Conservation (phyloP, 2,113 vertebrate species). For the Vulpes lagopus region DNA sequence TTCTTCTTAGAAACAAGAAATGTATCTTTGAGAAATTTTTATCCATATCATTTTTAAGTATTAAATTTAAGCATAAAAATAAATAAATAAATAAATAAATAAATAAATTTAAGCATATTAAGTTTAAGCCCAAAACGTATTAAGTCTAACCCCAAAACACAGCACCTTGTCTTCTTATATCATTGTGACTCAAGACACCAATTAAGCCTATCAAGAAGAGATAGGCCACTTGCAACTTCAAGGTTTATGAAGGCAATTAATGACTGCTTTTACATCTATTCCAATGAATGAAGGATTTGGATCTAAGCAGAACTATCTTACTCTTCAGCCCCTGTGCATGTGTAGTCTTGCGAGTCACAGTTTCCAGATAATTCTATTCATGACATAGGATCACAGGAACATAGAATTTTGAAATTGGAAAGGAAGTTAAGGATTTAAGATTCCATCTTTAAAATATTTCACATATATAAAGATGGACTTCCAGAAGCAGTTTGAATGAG, state of each 20-base stretch:
- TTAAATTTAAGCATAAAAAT: no score
- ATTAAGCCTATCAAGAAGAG: background rate
- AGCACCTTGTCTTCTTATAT: background rate
- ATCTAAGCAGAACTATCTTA: background rate
- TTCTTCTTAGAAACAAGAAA: background rate
- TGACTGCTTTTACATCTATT: background rate
- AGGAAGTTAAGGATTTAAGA: background rate
- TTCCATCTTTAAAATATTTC: background rate
- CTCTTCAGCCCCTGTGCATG: background rate
- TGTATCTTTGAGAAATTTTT: slow-evolving; percentile 3
- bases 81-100: no score
- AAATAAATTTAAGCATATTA: no score
- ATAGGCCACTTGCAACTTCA: background rate
- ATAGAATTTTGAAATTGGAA: background rate
- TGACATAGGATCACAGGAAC: background rate
- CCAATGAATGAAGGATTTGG: background rate
- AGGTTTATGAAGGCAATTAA: background rate
- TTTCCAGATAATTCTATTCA: slow-evolving; percentile 2
- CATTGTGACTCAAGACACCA: background rate
- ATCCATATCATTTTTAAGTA: background rate
- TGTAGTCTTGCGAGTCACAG: background rate
- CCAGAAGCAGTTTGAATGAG: background rate
- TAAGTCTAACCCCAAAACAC: background rate
- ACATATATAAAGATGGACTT: background rate
- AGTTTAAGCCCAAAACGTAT: no score